phyloP scores from a whole-genome alignment of 2,113 vertebrate species.

The Trogon melanurus region DNA sequence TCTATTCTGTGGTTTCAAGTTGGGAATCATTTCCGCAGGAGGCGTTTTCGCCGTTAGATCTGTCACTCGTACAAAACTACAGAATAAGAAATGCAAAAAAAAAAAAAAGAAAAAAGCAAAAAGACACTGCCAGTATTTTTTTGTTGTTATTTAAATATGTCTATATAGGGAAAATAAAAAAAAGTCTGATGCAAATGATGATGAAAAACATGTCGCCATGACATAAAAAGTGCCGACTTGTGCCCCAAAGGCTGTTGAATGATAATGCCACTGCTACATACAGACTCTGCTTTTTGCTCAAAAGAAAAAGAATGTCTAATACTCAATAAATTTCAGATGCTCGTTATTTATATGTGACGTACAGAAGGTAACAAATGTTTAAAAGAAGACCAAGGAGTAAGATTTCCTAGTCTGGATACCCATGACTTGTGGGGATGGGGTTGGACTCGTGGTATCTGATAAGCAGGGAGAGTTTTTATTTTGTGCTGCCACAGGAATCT shows the following conservation, averaged over 20 bases:
- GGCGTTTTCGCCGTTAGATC: conserved; percentile 53
- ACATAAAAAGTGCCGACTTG: conserved; percentile 50
- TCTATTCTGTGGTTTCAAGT: conserved; percentile 66
- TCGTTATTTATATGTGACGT: conserved; percentile 34
- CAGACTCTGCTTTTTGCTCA: conserved; percentile 43
- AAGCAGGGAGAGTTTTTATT: conserved; percentile 32
- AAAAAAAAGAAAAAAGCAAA: conserved; percentile 22
- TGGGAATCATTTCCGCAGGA: conserved; percentile 51
- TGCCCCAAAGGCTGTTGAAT: conserved; percentile 39
- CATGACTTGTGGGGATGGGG: conserved; percentile 16
- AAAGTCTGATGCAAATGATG: conserved; percentile 31
- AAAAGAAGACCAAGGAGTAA: conserved; percentile 38
- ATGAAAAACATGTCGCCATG: conserved; percentile 21
- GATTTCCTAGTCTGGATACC: conserved; percentile 27
- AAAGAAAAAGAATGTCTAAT: conserved; percentile 47
- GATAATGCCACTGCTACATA: conserved; percentile 59
- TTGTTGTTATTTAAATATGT: conserved; percentile 51
- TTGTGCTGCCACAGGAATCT: conserved; percentile 76
- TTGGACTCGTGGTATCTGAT: background rate
- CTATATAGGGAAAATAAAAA: background rate
- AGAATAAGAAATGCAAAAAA: conserved; percentile 12
- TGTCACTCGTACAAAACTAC: conserved; percentile 63
- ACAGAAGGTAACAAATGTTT: conserved; percentile 23
- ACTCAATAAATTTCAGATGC: conserved; percentile 6
- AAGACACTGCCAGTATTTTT: conserved; percentile 43